These are phyloP conservation scores for Onychomys arenicola DNA, from an alignment of 2,797 vertebrate genomes.

Conservation along the genomic window DNA sequence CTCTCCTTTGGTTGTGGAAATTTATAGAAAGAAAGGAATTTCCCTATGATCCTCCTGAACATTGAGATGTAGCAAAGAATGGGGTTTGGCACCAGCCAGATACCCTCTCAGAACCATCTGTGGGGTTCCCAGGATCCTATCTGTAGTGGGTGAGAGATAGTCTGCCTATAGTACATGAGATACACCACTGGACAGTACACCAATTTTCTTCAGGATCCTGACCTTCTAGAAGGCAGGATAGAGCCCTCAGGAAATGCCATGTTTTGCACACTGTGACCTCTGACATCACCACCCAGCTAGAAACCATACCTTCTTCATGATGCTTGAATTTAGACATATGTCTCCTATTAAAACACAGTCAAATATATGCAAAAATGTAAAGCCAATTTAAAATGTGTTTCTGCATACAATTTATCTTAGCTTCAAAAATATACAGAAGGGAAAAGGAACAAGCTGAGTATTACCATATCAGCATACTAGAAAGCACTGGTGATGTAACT, in stretches of 20 bases:
- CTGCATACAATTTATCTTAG: conserved; percentile 56
- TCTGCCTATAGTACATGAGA: neutral
- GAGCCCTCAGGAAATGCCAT: neutral
- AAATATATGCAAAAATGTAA: conserved; percentile 67
- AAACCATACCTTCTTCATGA: neutral
- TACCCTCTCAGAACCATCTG: neutral
- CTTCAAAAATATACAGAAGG: conserved; percentile 6
- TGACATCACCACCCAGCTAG: neutral
- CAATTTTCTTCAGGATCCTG: neutral
- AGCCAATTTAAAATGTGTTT: conserved; percentile 64
- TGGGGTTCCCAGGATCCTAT: neutral
- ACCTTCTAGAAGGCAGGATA: neutral
- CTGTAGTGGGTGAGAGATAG: neutral
- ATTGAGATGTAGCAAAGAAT: neutral
- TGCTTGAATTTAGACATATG: conserved; percentile 40
- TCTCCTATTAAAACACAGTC: conserved; percentile 57
- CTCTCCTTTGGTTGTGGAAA: neutral
- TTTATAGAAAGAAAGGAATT: neutral
- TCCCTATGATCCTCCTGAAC: neutral
- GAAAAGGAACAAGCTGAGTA: conserved; percentile 2
- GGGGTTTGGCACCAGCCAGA: neutral
- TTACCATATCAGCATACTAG: neutral
- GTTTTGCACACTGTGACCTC: neutral
- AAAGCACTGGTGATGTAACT: conserved; percentile 28
- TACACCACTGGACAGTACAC: conserved; percentile 19